Evolutionary conservation across 2,888 invertebrate genomes (phyloP), one percentile per base, ranked within the genome.

Genomic region (Pterostichus niger): DNA sequence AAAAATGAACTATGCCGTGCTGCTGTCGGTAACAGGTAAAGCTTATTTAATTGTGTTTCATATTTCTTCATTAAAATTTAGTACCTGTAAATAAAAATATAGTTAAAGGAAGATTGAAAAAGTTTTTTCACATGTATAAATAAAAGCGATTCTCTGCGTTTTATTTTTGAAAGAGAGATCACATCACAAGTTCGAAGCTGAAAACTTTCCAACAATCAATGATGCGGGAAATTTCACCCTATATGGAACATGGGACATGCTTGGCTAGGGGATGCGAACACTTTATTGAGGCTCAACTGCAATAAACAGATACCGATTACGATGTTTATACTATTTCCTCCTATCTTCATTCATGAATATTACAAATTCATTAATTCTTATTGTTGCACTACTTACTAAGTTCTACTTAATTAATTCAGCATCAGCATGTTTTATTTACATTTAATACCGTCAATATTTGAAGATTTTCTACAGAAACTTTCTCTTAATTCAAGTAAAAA

Each of bases 1-100:
- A 52, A 95, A 95, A 89, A 93, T 94, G 90, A 94, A 94, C 90
- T 91, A 93, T 85, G 93, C 93, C 86, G 92, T 94, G 86, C 92
- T 92, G 86, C 92, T 95, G 76, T 92, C 91, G 11, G 94, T 94
- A 33, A 89, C 92, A 86, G 94, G 94, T 94, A 87, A 24, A 24
- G 2, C 24, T 2, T 24, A 33, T 33, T 35, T 35, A 35, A 40
- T 71, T 44, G 9, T n/a, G n/a, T n/a, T n/a, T n/a, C n/a, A n/a
- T n/a, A n/a, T 56, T 13, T 56, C 49, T 49, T 13, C 17, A 44
- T 71, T 71, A 71, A 15, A 64, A 17, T 71, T 71, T 44, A 44
- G n/a, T 64, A 64, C 35, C 64, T 33, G 68, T 44, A 44, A 71
- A 46, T 71, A 46, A 71, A 64, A 64, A 64, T 40, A 40, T 71